Evolutionary conservation across 2,797 vertebrate species (phyloP).

Genomic region (Liasis olivaceus): DNA sequence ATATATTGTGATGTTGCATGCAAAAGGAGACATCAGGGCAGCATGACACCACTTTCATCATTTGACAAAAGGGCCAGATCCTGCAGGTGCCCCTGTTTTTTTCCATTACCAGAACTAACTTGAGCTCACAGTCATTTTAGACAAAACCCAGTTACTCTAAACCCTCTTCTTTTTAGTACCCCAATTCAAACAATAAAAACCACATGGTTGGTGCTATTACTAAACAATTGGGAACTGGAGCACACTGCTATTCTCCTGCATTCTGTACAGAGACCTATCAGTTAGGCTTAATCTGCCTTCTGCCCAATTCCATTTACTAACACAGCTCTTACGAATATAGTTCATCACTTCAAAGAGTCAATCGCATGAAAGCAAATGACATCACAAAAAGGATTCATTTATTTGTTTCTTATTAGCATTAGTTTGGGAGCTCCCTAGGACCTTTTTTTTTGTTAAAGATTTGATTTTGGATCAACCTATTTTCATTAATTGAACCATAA

Average conservation of each 20-base stretch:
- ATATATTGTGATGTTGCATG: neutral
- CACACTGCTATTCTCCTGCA: neutral
- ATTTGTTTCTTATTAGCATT: conserved; percentile 3
- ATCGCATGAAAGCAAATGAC: neutral
- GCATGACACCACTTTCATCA: neutral
- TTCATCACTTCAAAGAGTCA: neutral
- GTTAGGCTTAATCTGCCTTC: neutral
- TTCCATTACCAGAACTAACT: neutral
- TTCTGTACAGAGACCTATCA: neutral
- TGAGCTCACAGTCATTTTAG: neutral
- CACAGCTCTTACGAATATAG: neutral
- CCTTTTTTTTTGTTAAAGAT: neutral
- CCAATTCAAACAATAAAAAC: neutral
- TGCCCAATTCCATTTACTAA: neutral
- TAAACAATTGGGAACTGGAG: neutral
- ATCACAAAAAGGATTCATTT: neutral
- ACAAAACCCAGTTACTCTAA: neutral
- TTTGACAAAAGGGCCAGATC: neutral
- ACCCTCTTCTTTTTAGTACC: neutral
- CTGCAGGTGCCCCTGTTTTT: neutral
- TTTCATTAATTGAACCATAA: neutral
- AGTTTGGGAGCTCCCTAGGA: neutral
- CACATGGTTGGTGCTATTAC: neutral
- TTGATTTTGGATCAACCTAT: neutral
- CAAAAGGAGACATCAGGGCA: neutral